A percentile compares a stretch with the other conserved stretches of the same genome.
Evolutionary conservation across 64 coral and sea anemone species (phyloP).

Genomic region (Cladopsammia gracilis): DNA sequence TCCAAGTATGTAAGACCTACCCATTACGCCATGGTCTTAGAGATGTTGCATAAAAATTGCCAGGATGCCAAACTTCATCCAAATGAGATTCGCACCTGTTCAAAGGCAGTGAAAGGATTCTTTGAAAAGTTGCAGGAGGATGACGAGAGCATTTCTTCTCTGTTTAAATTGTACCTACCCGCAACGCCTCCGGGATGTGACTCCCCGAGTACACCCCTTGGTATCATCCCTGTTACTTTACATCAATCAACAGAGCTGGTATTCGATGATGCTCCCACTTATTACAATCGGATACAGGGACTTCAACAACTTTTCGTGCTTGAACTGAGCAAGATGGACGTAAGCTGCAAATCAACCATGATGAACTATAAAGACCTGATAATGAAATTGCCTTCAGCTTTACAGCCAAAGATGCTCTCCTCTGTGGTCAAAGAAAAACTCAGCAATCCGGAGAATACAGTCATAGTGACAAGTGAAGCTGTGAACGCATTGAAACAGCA

Average conservation of each 20-base stretch:
- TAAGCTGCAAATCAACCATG: not conserved
- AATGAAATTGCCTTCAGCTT: slow-evolving; percentile 21
- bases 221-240: too few species aligned
- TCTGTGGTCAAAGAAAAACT: slow-evolving; percentile 55
- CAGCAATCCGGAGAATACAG: not conserved
- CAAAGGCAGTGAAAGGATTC: slow-evolving; percentile 15
- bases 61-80: not conserved
- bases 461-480: not conserved
- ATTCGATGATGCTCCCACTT: not conserved
- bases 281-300: not conserved
- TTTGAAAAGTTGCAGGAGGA: not conserved
- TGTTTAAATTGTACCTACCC: slow-evolving; percentile 32
- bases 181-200: not conserved
- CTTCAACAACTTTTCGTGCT: slow-evolving; percentile 32
- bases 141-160: not conserved
- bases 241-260: too few species aligned
- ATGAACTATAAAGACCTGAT: slow-evolving; percentile 14
- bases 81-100: not conserved
- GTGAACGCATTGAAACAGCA: not conserved
- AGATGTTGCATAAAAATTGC: not conserved
- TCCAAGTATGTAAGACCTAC: not conserved
- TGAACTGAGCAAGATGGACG: not conserved
- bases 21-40: slow-evolving; percentile 22
- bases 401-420: slow-evolving; percentile 73
- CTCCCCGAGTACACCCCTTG: too few species aligned